phyloP scores from a whole-genome alignment of 2,888 invertebrate species.

The Pseudeuparius sepicola region DNA sequence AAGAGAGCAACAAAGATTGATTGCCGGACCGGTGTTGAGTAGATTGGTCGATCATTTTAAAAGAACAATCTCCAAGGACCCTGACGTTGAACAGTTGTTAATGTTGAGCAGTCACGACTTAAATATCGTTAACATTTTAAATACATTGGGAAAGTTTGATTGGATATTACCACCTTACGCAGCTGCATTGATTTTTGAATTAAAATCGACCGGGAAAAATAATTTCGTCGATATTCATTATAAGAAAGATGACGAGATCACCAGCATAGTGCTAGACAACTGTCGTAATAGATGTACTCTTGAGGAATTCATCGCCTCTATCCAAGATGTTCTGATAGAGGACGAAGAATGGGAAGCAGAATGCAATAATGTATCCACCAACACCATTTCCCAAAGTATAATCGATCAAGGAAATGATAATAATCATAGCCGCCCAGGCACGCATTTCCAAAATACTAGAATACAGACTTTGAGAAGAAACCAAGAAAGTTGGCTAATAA shows the following conservation, averaged over 20 bases:
- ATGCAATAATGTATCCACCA: too few relatives aligned
- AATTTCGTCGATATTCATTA: conserved; percentile 44
- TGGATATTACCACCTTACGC: conserved; percentile 59
- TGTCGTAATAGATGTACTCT: too few relatives aligned
- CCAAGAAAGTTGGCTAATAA: too few relatives aligned
- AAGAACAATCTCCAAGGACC: conserved; percentile 14
- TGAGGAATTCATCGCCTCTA: too few relatives aligned
- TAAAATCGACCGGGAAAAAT: conserved; percentile 35
- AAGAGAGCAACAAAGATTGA: conserved; percentile 46
- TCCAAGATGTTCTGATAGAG: too few relatives aligned
- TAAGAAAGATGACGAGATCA: too few relatives aligned
- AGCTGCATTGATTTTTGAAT: conserved; percentile 61
- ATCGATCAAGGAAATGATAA: too few relatives aligned
- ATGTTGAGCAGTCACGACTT: conserved; percentile 77
- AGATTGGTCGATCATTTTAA: conserved; percentile 56
- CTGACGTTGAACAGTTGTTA: conserved; percentile 45
- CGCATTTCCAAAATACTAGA: too few relatives aligned
- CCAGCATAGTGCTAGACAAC: too few relatives aligned
- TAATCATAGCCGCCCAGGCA: too few relatives aligned
- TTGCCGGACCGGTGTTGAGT: conserved; percentile 56
- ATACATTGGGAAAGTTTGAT: conserved; percentile 60
- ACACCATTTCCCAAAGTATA: too few relatives aligned
- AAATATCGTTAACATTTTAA: conserved; percentile 65
- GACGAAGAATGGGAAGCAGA: conserved; percentile 60
- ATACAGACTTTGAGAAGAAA: too few relatives aligned